Base-by-base conservation (phyloP, 2,888 invertebrate species). In the Adela reaumurella region DNA sequence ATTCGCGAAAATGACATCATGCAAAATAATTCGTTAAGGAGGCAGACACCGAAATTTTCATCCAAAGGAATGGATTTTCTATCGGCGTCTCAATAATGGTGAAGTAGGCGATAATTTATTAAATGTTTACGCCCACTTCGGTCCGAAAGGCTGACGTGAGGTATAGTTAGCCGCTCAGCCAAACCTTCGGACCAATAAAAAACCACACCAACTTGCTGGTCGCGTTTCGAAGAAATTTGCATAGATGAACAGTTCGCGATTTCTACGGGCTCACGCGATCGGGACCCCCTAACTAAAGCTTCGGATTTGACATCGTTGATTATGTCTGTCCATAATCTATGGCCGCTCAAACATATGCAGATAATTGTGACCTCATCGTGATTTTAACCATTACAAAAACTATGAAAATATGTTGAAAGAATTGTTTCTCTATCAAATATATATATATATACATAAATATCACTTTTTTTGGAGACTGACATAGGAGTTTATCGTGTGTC, bases 201-300 rank as follows among this genome's bases (percentile, higher is more conserved):
- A 35, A 35, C 14, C 67, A 65, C 63, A 65, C 67, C 67, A 65
- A 64, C 70, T 70, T 71, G 71, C 74, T 72, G 67, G 69, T 20
- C 42, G 18, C 20, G 42, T 67, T 78, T 77, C 74, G 64, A 64
- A 65, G 74, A 74, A 73, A 78, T 77, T 76, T 74, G 76, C 78
- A 77, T 78, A 77, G 74, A 77, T 76, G 70, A 72, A 70, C 67
- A 68, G 67, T 64, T 67, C 59, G 64, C 64, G 73, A 73, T 72
- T 68, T 61, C 59, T 62, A 59, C 56, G 58, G 57, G 62, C 62
- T 64, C 74, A 63, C 63, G 63, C 64, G 58, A 63, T 49, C 44
- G 11, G 19, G 35, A 35, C 11, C 14, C 35, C 14, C 8, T 8
- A n/a, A n/a, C n/a, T n/a, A 8, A 35, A 14, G 35, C 14, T 14